Conservation (phyloP, 1,140 invertebrate genomes). For the Drosophila miranda region DNA sequence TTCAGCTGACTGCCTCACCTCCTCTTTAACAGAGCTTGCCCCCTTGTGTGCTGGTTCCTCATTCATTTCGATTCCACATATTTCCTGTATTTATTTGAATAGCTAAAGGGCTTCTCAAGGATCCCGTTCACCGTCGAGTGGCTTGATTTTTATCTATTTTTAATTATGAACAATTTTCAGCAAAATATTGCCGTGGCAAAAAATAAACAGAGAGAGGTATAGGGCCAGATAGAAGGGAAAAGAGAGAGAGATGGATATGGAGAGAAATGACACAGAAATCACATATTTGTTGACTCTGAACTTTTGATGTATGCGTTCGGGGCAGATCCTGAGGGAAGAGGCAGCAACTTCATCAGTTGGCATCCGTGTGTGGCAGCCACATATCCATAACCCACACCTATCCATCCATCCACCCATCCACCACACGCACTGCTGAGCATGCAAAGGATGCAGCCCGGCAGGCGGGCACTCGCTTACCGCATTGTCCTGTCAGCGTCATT, state of each 20-base stretch:
- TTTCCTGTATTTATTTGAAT: conserved; percentile 59
- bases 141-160: conserved; percentile 78
- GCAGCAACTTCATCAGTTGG: conserved; percentile 75
- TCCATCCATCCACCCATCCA: too few relatives aligned
- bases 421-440: conserved; percentile 31
- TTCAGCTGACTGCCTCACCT: not conserved
- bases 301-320: conserved; percentile 72
- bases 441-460: conserved; percentile 49
- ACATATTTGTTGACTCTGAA: conserved; percentile 75
- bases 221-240: not conserved
- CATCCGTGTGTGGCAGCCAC: conserved; percentile 57
- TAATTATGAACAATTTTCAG: conserved; percentile 72
- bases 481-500: conserved; percentile 80
- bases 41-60: conserved; percentile 32
- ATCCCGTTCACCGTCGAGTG: conserved; percentile 15
- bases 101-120: conserved; percentile 36
- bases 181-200: conserved; percentile 35
- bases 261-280: conserved; percentile 47
- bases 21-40: not conserved
- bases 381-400: conserved; percentile 21
- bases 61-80: conserved; percentile 47
- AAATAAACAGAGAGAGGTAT: conserved; percentile 27
- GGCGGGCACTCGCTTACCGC: conserved; percentile 59
- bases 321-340: not conserved
- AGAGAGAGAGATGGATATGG: too few relatives aligned